Percentiles rank a stretch among this genome's conserved stretches.
These are phyloP conservation scores for Xyliphius kryptos DNA, from an alignment of 2,113 vertebrate species.

Conservation along the genomic window DNA sequence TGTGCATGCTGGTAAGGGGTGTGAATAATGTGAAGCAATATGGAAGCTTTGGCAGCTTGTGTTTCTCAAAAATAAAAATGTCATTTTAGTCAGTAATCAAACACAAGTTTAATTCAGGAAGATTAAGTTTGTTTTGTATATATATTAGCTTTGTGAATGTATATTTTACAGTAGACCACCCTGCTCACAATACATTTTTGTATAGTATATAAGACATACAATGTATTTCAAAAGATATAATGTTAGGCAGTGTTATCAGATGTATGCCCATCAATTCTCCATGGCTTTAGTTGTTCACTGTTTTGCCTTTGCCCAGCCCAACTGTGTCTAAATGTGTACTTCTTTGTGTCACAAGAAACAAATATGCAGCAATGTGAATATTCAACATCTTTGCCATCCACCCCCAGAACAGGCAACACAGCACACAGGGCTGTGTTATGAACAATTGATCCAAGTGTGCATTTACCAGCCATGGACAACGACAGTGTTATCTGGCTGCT, in stretches of 20 bases:
- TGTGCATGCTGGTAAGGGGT: no score
- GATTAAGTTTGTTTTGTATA: no score
- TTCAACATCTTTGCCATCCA: constrained; percentile 24
- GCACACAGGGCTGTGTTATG: constrained; percentile 30
- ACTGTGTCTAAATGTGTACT: constrained; percentile 36
- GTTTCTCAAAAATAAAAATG: no score
- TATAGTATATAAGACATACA: no score
- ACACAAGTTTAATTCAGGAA: no score
- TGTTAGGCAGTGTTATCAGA: neutral
- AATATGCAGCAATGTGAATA: constrained; percentile 44
- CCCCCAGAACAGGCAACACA: constrained; percentile 27
- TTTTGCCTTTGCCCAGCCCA: constrained; percentile 19
- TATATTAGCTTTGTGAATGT: no score
- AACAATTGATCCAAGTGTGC: constrained; percentile 47
- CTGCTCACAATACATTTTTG: no score
- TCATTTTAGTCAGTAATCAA: no score
- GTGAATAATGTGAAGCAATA: no score
- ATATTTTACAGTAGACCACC: no score
- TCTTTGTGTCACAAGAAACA: constrained; percentile 41
- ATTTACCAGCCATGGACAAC: constrained; percentile 44
- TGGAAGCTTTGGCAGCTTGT: no score
- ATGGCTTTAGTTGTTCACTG: constrained; percentile 16
- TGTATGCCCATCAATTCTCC: constrained; percentile 22
- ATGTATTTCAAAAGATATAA: neutral
- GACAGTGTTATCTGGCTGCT: constrained; percentile 30